Conservation (phyloP, 2,113 vertebrate genomes). For the Tricholaema leucomelas region DNA sequence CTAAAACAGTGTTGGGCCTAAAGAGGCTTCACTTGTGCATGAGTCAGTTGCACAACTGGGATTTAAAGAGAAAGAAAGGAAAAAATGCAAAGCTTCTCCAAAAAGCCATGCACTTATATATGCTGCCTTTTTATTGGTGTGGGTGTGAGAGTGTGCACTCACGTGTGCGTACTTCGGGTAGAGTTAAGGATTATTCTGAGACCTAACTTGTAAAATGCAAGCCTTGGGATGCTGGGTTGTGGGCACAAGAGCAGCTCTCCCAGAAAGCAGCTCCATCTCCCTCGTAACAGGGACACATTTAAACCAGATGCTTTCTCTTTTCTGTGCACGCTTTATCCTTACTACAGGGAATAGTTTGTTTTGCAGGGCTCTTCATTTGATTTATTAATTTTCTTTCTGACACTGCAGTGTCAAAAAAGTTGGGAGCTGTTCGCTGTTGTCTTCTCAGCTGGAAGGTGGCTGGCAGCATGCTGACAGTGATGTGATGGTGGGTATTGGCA, state of each 20-base stretch:
- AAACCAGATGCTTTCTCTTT: not conserved
- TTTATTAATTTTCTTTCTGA: not conserved
- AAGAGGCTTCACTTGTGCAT: not conserved
- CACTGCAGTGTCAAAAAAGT: not conserved
- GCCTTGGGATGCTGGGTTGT: not conserved
- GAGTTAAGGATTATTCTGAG: not conserved
- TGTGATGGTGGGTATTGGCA: not conserved
- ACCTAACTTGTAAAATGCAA: not conserved
- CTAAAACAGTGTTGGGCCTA: not conserved
- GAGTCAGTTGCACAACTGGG: not conserved
- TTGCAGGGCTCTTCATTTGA: not conserved
- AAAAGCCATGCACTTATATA: not conserved
- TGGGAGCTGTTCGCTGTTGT: not conserved
- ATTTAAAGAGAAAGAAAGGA: not conserved
- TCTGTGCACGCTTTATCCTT: not conserved
- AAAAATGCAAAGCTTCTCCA: constrained; percentile 27
- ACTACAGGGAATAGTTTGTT: not conserved
- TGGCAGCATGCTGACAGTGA: not conserved
- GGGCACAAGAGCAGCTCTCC: not conserved
- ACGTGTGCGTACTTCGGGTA: not conserved
- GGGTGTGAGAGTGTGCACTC: not conserved
- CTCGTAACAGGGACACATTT: not conserved
- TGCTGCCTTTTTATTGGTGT: not conserved
- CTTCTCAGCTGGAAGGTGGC: not conserved
- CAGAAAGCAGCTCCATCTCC: not conserved